Percentiles rank a stretch among this genome's conserved stretches.
phyloP scores from a whole-genome alignment of 37 sponge, comb jelly and placozoan species.

The Beroe ovata region DNA sequence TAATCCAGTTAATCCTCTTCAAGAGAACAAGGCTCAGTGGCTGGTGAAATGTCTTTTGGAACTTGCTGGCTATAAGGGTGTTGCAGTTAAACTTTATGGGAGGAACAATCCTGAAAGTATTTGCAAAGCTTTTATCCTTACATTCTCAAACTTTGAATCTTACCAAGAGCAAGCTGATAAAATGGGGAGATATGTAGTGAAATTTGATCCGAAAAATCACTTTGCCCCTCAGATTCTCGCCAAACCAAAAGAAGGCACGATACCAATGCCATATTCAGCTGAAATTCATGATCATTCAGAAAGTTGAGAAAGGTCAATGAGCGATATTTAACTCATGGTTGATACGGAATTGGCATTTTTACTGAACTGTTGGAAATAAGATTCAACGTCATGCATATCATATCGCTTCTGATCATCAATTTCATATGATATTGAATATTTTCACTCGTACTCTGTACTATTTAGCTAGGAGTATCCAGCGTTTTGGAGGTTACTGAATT shows the following conservation, averaged over 20 bases:
- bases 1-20: neutral
- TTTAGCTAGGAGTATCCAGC: too few species aligned
- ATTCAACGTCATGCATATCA: too few species aligned
- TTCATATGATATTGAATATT: too few species aligned
- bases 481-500: too few species aligned
- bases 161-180: constrained; percentile 44
- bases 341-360: too few species aligned
- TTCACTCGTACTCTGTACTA: too few species aligned
- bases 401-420: too few species aligned
- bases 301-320: too few species aligned
- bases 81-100: constrained; percentile 32
- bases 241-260: neutral
- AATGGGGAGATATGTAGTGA: constrained; percentile 37
- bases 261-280: constrained; percentile 25
- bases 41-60: constrained; percentile 31
- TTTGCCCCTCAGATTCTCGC: neutral
- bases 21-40: constrained; percentile 40
- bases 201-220: constrained; percentile 10
- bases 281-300: constrained; percentile 42
- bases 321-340: too few species aligned
- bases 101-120: constrained; percentile 4
- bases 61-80: constrained; percentile 46
- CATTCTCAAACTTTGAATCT: constrained; percentile 31
- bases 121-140: constrained; percentile 10
- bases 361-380: too few species aligned